Percentiles rank a stretch among this genome's conserved stretches.
phyloP scores from a whole-genome alignment of 2,113 vertebrate genomes.

The Rhizomys pruinosus region DNA sequence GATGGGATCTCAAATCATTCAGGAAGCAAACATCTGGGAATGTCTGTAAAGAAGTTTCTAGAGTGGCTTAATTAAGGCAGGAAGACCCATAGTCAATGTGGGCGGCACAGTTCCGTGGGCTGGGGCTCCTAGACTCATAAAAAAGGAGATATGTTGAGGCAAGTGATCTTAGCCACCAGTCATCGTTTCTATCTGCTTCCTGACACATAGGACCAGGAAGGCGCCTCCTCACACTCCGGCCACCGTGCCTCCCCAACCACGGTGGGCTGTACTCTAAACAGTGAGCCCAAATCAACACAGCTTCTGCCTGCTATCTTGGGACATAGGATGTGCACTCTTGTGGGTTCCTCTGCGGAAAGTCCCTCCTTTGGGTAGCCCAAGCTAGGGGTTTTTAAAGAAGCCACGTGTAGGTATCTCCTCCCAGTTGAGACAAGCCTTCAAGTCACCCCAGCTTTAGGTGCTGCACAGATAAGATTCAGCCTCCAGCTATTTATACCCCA shows the following conservation, averaged over 20 bases:
- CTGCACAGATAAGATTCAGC: neutral
- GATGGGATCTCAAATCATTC: neutral
- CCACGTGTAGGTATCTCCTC: neutral
- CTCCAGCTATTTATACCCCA: neutral
- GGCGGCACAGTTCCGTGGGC: neutral
- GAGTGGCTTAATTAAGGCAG: neutral
- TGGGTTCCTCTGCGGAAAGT: neutral
- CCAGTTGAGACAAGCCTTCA: neutral
- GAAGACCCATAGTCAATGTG: neutral
- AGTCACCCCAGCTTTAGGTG: neutral
- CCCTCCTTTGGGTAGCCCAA: neutral
- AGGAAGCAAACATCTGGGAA: neutral
- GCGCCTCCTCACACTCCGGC: neutral
- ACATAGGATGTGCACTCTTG: neutral
- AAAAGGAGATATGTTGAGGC: no score
- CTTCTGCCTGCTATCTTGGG: neutral
- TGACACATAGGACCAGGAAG: no score
- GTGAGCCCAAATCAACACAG: neutral
- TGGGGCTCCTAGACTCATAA: neutral
- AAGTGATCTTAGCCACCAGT: neutral
- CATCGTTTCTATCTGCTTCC: neutral
- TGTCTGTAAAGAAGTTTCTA: neutral
- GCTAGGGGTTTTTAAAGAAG: neutral
- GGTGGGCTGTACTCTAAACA: neutral
- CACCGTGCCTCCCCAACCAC: neutral